Evolutionary conservation across 2,888 invertebrate genomes (phyloP).

Genomic region (Polyploca ridens): DNA sequence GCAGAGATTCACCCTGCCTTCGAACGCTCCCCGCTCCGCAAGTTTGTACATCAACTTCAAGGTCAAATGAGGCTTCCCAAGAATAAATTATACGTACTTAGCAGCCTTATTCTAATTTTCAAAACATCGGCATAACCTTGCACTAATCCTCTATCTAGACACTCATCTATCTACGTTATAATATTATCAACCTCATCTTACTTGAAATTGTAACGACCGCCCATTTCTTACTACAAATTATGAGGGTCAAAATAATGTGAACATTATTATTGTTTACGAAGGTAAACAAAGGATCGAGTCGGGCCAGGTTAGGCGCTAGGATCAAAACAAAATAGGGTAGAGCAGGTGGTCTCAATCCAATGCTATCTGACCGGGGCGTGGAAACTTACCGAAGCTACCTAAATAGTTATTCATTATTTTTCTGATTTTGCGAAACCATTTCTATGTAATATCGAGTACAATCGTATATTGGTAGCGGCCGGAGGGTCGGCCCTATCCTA

Average conservation of each 20-base stretch:
- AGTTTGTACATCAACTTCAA: conserved; percentile 52
- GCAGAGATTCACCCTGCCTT: conserved; percentile 66
- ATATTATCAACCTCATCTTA: neutral
- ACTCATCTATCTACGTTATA: neutral
- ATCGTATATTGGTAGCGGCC: conserved; percentile 33
- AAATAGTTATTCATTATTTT: conserved; percentile 1
- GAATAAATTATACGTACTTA: conserved; percentile 32
- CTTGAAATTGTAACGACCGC: conserved; percentile 8
- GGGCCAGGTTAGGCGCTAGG: neutral
- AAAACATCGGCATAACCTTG: neutral
- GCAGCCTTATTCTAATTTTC: conserved; percentile 18
- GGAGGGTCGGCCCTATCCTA: conserved; percentile 37
- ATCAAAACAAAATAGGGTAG: neutral
- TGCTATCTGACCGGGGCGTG: neutral
- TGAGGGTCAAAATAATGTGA: conserved; percentile 10
- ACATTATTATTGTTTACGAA: conserved; percentile 13
- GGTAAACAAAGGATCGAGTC: conserved; percentile 2
- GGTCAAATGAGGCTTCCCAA: conserved; percentile 47
- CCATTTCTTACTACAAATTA: conserved; percentile 10
- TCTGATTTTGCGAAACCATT: neutral
- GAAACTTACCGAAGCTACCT: neutral
- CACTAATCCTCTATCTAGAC: neutral
- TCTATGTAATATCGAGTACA: conserved; percentile 17
- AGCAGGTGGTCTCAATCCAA: conserved; percentile 8
- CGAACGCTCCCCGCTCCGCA: conserved; percentile 44